Base-by-base conservation (phyloP, 2,113 vertebrate species). In the Opisthocomus hoazin region DNA sequence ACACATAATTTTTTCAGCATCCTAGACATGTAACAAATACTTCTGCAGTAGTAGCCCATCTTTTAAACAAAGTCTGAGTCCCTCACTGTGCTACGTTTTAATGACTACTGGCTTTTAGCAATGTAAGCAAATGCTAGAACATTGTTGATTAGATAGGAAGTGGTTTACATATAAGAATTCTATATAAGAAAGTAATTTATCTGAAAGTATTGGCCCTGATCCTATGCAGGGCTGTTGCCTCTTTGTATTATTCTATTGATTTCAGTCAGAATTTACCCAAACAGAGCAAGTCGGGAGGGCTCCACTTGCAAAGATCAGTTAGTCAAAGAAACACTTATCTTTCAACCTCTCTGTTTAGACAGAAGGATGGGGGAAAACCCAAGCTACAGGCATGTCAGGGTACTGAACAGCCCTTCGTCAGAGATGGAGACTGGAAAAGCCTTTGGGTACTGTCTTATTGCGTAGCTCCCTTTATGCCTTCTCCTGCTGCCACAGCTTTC, bases 81-180 rank as follows among this genome's bases (percentile, higher is more conserved):
- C 53, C 43, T 73, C 64, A 57, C 32, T 48, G 29, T 30, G 48
- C 57, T 93, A 41, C 83, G 39, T 91, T 96, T 84, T 88, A 94
- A 78, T 76, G 77, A 87, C 57, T 78, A 92, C 84, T 82, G 48
- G 26, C 48, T 76, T 95, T 94, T 66, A 77, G 82, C 57, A 97
- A 79, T 43, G 56, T 58, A 89, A 68, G 63, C 65, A 97, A 95
- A 91, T 90, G 66, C 54, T 93, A 66, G 61, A 94, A 70, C 20
- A 27, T 19, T 69, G 69, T 41, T 94, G 86, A 95, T 96, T 87
- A 95, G 27, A 66, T 89, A 86, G 69, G 46, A 97, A 95, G n/a
- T 96, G 80, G 87, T 87, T 94, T 96, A 88, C 9, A 13, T 81
- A 0, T 37, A 73, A 75, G 9, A 91, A 92, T 84, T 87, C 84